Percentiles rank a stretch among this genome's conserved stretches.
phyloP scores from a whole-genome alignment of 2,113 vertebrate genomes.

The Ciconia boyciana region DNA sequence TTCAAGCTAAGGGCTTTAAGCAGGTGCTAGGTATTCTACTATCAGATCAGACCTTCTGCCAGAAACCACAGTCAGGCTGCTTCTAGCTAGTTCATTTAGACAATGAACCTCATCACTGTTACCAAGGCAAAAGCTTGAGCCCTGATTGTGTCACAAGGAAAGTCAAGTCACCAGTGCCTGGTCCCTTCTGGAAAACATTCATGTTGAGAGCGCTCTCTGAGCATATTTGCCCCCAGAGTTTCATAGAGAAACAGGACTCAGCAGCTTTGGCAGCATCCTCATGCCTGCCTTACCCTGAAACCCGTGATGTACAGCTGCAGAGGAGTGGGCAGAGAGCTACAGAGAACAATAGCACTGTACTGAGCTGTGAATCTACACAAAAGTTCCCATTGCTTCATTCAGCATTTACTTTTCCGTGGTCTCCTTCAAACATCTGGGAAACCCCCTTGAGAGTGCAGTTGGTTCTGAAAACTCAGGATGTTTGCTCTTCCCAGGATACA shows the following conservation, averaged over 20 bases:
- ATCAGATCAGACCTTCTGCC: neutral
- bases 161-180: neutral
- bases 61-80: neutral
- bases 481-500: neutral
- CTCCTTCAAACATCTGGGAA: neutral
- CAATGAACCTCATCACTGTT: fast-evolving
- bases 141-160: neutral
- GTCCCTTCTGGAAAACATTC: neutral
- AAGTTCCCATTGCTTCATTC: neutral
- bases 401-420: neutral
- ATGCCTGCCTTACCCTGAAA: neutral
- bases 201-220: neutral
- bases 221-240: neutral
- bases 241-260: neutral
- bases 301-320: neutral
- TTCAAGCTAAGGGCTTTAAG: neutral
- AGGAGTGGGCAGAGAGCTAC: neutral
- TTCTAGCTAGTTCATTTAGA: neutral
- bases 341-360: neutral
- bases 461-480: neutral
- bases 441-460: neutral
- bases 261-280: neutral
- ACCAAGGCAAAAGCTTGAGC: neutral
- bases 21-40: neutral
- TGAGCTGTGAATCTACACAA: neutral